Evolutionary conservation across 2,797 vertebrate species (phyloP), one percentile per base, ranked within the genome.

Genomic region (Protonibea diacanthus): DNA sequence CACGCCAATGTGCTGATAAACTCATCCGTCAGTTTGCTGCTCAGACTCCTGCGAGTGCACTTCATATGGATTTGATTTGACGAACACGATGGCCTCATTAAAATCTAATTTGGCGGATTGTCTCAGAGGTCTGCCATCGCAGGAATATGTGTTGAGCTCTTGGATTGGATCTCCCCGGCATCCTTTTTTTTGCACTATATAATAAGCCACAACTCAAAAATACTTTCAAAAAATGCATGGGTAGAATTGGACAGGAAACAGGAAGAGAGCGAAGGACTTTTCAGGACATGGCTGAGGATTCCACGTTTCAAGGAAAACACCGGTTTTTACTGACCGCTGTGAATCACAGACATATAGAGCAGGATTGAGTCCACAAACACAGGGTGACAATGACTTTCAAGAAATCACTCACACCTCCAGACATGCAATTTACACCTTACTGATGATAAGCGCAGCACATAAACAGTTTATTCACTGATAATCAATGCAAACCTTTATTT

Each of bases 21-120:
- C 72, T 70, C 80, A 74, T 84, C 82, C 48, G 15, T 80, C 82
- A 75, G 77, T 58, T 60, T 23, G 68, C 53, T 78, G 66, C 68
- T 74, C 62, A 18, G 77, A 64, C 79, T 84, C 78, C 70, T 68
- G 58, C 1, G 69, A 77, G 82, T 62, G 74, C 53, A 44, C n/a
- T 69, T 88, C 76, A 58, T 25, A 66, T 59, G 80, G 83, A 84
- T 90, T 78, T 71, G 83, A 82, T 74, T 78, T 79, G 81, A 85
- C 67, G 81, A 84, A 85, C 70, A 75, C 1, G 51, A 71, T 60
- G 80, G 80, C 74, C 78, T 89, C 86, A 78, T 89, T 88, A 81
- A 83, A 86, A 86, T 81, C 81, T 79, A 74, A 88, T 91, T 82
- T 85, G 67, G 44, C 12, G 1, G 78, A 62, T 67, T 5, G 56